Percentiles rank a stretch among this genome's conserved stretches.
These are phyloP conservation scores for Epistrophe eligans DNA, from an alignment of 2,888 invertebrate genomes.

Conservation along the genomic window DNA sequence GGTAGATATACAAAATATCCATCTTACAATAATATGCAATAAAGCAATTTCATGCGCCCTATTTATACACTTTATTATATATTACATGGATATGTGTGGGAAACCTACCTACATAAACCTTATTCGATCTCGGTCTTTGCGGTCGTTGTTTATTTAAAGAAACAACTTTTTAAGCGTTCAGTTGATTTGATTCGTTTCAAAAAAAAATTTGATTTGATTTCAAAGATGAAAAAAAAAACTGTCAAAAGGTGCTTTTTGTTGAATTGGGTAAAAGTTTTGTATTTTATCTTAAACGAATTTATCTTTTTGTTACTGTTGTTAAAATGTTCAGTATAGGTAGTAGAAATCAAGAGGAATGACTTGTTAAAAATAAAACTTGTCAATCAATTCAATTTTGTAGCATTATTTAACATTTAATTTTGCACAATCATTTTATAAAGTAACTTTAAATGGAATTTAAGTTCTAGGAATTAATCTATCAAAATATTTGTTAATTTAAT, in stretches of 20 bases:
- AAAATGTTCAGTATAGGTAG: background rate
- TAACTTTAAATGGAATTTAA: no score
- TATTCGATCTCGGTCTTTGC: background rate
- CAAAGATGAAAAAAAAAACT: background rate
- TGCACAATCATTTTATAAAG: no score
- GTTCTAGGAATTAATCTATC: no score
- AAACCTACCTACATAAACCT: background rate
- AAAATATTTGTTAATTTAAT: no score
- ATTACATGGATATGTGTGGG: background rate
- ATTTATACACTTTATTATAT: background rate
- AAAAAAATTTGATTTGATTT: constrained; percentile 38
- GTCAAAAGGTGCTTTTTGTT: background rate
- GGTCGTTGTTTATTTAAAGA: constrained; percentile 12
- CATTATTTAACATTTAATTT: no score
- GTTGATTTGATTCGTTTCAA: constrained; percentile 22
- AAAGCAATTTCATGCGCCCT: no score
- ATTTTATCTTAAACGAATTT: background rate
- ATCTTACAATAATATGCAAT: no score
- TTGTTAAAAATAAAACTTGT: no score
- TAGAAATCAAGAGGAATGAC: no score
- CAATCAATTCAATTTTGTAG: no score
- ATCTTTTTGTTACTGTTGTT: background rate
- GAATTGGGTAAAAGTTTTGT: constrained; percentile 5
- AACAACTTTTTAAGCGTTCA: constrained; percentile 14
- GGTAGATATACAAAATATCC: no score